Base-by-base conservation (phyloP, 2,113 vertebrate genomes). In the Sebastes fasciatus region DNA sequence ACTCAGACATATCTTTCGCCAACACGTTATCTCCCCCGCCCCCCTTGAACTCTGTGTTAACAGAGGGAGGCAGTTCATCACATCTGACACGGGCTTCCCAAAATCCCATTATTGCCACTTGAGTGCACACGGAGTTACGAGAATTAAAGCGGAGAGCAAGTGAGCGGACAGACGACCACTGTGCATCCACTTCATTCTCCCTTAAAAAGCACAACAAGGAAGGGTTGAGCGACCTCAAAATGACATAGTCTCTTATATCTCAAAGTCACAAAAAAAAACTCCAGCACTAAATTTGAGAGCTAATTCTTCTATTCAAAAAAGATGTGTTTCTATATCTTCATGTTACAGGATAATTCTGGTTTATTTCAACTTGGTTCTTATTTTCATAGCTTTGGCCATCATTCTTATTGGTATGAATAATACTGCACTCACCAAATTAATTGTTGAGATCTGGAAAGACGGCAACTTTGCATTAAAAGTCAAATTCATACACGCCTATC, bases 101-200 rank as follows among this genome's bases (percentile, higher is more conserved):
- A 94, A 93, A 92, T 89, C 91, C 78, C 40, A 77, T 93, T 93
- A 91, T 67, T 88, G 65, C 64, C 69, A 77, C 87, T 81, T 75
- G 80, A 90, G 77, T 76, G 70, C 79, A 74, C 74, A 49, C 60
- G 42, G 87, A 79, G 70, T 61, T 80, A 21, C 66, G 86, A 77
- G 81, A 86, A 77, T 85, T 89, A 78, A 79, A 74, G 13, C 45
- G 11, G 67, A 84, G 77, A 66, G 80, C 60, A 8, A 85, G 80
- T 70, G 13, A 82, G 75, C 52, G 73, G 79, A 83, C 49, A 13
- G 79, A 77, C n/a, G 3, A 57, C 77, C 62, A 60, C 69, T 58
- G 61, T 66, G 73, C 66, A 51, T 51, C 62, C 58, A 62, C 79
- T 85, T 69, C 26, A 61, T 26, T 55, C 21, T 55, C 46, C 55